Evolutionary conservation across 2,113 vertebrate species (phyloP).

Genomic region (Synchiropus splendidus): DNA sequence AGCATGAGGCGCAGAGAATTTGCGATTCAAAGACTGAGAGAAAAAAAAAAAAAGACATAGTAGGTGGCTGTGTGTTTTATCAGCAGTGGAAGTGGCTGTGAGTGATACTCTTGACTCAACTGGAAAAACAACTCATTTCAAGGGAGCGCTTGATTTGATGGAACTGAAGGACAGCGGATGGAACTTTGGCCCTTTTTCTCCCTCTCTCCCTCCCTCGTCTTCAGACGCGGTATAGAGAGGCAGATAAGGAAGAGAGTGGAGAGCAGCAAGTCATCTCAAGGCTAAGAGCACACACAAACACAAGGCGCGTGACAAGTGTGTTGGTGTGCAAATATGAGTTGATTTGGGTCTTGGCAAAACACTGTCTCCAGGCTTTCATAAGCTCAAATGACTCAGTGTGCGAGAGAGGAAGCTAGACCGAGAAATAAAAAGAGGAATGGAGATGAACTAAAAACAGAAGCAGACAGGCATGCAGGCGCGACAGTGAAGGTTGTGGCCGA

Average conservation of each 20-base stretch:
- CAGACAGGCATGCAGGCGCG: neutral
- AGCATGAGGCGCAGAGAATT: constrained; percentile 1
- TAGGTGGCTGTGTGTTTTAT: too few species aligned
- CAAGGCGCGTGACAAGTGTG: constrained; percentile 19
- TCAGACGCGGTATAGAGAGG: constrained; percentile 1
- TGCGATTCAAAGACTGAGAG: neutral
- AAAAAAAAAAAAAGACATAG: constrained; percentile 11
- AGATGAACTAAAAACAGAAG: constrained; percentile 6
- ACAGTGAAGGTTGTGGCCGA: too few species aligned
- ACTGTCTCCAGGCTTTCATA: constrained; percentile 23
- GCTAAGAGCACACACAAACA: constrained; percentile 21
- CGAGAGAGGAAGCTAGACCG: constrained; percentile 3
- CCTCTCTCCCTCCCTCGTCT: neutral
- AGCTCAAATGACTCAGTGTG: constrained; percentile 19
- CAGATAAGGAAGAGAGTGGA: neutral
- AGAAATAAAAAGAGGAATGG: neutral
- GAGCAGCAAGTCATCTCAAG: constrained; percentile 25
- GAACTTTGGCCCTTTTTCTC: constrained; percentile 6
- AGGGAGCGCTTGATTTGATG: constrained; percentile 24
- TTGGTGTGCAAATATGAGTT: constrained; percentile 17
- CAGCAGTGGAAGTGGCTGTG: constrained; percentile 1
- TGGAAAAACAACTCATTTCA: constrained; percentile 37
- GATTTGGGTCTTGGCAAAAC: constrained; percentile 21
- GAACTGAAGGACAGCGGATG: constrained; percentile 17
- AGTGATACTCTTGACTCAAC: constrained; percentile 29